These are phyloP conservation scores for Prochilodus magdalenae DNA, from an alignment of 2,113 vertebrate genomes.

Conservation along the genomic window DNA sequence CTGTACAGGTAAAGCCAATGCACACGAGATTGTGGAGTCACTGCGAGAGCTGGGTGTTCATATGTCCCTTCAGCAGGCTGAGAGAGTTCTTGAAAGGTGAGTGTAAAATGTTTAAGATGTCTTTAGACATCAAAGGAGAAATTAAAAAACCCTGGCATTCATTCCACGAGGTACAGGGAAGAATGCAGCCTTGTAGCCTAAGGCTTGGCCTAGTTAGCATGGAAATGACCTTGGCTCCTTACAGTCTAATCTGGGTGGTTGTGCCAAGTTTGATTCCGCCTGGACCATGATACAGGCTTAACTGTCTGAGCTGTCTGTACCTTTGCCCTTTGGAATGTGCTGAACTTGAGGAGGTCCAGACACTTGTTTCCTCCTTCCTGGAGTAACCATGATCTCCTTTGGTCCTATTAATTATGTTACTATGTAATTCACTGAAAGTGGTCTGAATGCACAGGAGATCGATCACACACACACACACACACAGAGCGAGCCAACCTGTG, in stretches of 20 bases:
- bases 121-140: neutral
- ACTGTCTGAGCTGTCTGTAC: neutral
- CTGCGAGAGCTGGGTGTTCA: constrained; percentile 91
- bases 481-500: too few relatives aligned
- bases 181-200: neutral
- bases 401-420: neutral
- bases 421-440: too few relatives aligned
- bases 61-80: constrained; percentile 89
- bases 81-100: constrained; percentile 91
- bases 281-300: neutral
- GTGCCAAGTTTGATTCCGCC: neutral
- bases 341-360: neutral
- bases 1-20: constrained; percentile 82
- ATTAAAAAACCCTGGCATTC: too few relatives aligned
- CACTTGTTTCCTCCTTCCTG: neutral
- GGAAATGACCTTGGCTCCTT: neutral
- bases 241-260: neutral
- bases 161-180: neutral
- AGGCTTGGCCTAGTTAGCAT: neutral
- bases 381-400: neutral
- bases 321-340: neutral
- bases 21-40: constrained; percentile 90
- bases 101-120: neutral
- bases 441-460: too few relatives aligned
- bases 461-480: too few relatives aligned